Percentiles rank a stretch among this genome's conserved stretches.
Conservation (phyloP, 2,888 invertebrate genomes). For the Tetranychus piercei region DNA sequence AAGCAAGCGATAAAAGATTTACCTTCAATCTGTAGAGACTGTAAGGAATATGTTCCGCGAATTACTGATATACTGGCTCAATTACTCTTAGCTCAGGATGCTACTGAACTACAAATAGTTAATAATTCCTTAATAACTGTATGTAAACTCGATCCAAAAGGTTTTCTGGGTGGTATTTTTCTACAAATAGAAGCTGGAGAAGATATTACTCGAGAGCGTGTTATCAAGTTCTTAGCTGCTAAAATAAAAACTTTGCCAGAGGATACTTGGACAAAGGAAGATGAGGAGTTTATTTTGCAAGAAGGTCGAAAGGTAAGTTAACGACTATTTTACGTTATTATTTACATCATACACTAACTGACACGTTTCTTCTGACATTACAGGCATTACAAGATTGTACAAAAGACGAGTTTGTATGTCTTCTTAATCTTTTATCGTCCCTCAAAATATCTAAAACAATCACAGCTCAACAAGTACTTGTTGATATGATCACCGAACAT, state of each 20-base stretch:
- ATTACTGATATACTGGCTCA: slow-evolving; percentile 83
- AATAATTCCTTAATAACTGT: slow-evolving; percentile 60
- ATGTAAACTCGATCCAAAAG: slow-evolving; percentile 52
- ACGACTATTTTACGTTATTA: background rate
- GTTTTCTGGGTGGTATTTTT: slow-evolving; percentile 48
- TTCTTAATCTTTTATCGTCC: slow-evolving; percentile 65
- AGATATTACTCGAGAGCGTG: slow-evolving; percentile 60
- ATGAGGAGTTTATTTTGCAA: slow-evolving; percentile 60
- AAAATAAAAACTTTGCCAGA: slow-evolving; percentile 61
- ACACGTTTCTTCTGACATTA: slow-evolving; percentile 34
- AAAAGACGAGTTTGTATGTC: slow-evolving; percentile 71
- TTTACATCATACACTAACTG: slow-evolving; percentile 24
- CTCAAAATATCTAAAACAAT: slow-evolving; percentile 62
- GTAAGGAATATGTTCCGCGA: slow-evolving; percentile 58
- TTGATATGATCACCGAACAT: slow-evolving; percentile 65
- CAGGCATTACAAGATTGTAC: slow-evolving; percentile 48
- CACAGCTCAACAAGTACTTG: slow-evolving; percentile 64
- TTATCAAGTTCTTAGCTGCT: slow-evolving; percentile 65
- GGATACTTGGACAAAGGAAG: slow-evolving; percentile 57
- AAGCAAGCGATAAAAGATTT: slow-evolving; percentile 73
- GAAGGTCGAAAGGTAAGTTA: slow-evolving; percentile 58
- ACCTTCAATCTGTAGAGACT: slow-evolving; percentile 65
- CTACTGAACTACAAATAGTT: slow-evolving; percentile 61
- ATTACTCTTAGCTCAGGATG: slow-evolving; percentile 65
- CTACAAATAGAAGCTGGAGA: slow-evolving; percentile 48